A percentile compares a stretch with the other conserved stretches of the same genome.
Conservation (phyloP, 2,888 invertebrate species). For the Monoplex corrugatus region DNA sequence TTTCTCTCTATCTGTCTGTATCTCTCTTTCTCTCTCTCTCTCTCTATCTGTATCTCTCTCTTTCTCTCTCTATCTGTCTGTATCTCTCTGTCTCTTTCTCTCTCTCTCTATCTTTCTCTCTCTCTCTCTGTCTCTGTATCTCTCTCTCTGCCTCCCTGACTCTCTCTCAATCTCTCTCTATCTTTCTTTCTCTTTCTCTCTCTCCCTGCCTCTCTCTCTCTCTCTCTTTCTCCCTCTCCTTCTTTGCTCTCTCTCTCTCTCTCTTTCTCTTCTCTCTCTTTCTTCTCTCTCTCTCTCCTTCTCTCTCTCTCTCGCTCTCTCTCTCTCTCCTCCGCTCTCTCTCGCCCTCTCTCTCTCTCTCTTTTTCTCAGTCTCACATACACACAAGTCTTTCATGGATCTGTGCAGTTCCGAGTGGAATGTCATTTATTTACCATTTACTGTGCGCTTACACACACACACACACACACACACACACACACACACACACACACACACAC, state of each 20-base stretch:
- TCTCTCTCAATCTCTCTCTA: slow-evolving; percentile 28
- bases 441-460: slow-evolving; percentile 11
- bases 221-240: slow-evolving; percentile 33
- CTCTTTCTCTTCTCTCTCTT: not conserved
- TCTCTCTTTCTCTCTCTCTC: slow-evolving; percentile 8
- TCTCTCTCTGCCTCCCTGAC: slow-evolving; percentile 25
- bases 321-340: slow-evolving; percentile 34
- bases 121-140: not conserved
- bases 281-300: not conserved
- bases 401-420: too few species aligned
- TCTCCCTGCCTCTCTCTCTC: not conserved
- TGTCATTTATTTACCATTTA: too few species aligned
- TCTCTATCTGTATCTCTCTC: slow-evolving; percentile 30
- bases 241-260: slow-evolving; percentile 11
- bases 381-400: too few species aligned
- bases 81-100: not conserved
- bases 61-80: slow-evolving; percentile 32
- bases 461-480: slow-evolving; percentile 39
- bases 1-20: not conserved
- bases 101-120: not conserved
- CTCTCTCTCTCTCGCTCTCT: slow-evolving; percentile 2
- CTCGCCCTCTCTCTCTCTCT: slow-evolving; percentile 6
- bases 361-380: not conserved
- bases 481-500: slow-evolving; percentile 29
- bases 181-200: not conserved